Percentiles rank a stretch among this genome's conserved stretches.
phyloP scores from a whole-genome alignment of 53 echinoderm and acorn worm genomes.

The Echinarachnius parma region DNA sequence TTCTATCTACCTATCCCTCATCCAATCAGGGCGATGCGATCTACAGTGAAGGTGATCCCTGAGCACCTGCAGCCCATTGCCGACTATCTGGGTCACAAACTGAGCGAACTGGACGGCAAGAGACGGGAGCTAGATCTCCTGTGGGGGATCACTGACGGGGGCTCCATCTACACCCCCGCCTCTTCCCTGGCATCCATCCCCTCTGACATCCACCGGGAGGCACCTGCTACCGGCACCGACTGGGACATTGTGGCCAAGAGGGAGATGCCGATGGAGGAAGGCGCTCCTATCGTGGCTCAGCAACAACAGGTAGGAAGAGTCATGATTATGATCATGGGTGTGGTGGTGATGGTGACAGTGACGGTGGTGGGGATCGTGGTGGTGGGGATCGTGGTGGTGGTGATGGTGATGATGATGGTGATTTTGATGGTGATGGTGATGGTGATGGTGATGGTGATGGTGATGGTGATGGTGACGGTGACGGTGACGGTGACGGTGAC shows the following conservation, averaged over 20 bases:
- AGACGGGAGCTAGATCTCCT: slow-evolving; percentile 83
- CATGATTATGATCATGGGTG: too few species aligned
- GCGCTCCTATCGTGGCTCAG: slow-evolving; percentile 17
- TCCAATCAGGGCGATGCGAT: slow-evolving; percentile 25
- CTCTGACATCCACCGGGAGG: slow-evolving; percentile 25
- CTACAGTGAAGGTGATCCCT: slow-evolving; percentile 11
- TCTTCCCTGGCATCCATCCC: slow-evolving; percentile 29
- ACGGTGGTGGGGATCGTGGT: too few species aligned
- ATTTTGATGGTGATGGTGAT: too few species aligned
- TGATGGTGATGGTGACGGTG: too few species aligned
- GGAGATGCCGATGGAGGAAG: slow-evolving; percentile 26
- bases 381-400: too few species aligned
- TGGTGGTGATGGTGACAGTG: too few species aligned
- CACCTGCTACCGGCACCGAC: slow-evolving; percentile 45
- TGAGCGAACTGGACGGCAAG: slow-evolving; percentile 66
- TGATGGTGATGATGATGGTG: too few species aligned
- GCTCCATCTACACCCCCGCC: slow-evolving; percentile 32
- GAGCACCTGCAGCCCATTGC: slow-evolving; percentile 47
- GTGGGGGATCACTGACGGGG: slow-evolving; percentile 43
- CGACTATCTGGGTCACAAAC: slow-evolving; percentile 67
- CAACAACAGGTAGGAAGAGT: slow-evolving; percentile 32
- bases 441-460: too few species aligned
- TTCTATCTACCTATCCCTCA: neutral
- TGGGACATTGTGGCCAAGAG: slow-evolving; percentile 70
- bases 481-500: too few species aligned